These are phyloP conservation scores for Drosophila nigricruria DNA, from an alignment of 2,888 invertebrate genomes.

Conservation along the genomic window DNA sequence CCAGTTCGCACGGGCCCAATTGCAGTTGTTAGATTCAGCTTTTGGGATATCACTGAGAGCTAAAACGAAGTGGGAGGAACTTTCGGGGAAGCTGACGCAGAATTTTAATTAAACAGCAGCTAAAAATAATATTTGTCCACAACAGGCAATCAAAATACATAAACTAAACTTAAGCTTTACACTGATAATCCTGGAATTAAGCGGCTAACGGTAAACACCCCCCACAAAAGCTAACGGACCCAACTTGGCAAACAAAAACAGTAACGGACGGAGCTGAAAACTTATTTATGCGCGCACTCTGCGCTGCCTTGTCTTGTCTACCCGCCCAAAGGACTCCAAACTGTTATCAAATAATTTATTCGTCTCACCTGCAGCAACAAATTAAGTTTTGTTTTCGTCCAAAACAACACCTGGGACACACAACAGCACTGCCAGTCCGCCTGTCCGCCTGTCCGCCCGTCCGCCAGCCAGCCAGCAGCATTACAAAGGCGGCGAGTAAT, in stretches of 20 bases:
- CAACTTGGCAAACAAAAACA: constrained; percentile 47
- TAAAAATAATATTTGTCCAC: constrained; percentile 60
- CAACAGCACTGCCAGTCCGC: constrained; percentile 1
- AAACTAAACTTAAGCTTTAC: constrained; percentile 55
- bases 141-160: constrained; percentile 56
- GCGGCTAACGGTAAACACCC: constrained; percentile 62
- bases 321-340: constrained; percentile 36
- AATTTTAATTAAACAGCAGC: constrained; percentile 53
- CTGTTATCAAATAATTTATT: constrained; percentile 81
- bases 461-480: neutral
- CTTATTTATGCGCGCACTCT: constrained; percentile 65
- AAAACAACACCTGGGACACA: constrained; percentile 29
- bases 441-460: neutral
- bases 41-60: neutral
- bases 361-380: constrained; percentile 78
- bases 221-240: constrained; percentile 11
- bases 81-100: constrained; percentile 15
- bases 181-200: constrained; percentile 71
- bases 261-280: constrained; percentile 55
- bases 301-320: constrained; percentile 4
- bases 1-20: constrained; percentile 26
- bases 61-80: constrained; percentile 7
- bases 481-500: constrained; percentile 57
- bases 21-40: constrained; percentile 25
- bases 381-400: constrained; percentile 69